Conservation (phyloP, 2,888 invertebrate species). For the Periphyllus acericola region DNA sequence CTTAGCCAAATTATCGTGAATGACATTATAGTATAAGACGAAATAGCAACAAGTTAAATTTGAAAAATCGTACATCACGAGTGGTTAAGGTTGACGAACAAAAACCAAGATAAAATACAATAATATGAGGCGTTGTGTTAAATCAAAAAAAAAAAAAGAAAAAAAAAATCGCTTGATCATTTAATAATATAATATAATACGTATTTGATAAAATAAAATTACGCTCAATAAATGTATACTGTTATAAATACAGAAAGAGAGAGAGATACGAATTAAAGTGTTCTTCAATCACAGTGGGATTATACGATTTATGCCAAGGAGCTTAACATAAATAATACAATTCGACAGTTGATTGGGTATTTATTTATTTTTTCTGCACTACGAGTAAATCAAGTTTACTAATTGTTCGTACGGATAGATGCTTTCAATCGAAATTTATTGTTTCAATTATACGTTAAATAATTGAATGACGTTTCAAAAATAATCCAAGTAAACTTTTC, state of each 20-base stretch:
- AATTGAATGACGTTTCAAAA: neutral
- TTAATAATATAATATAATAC: neutral
- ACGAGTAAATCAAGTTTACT: neutral
- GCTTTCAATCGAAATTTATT: neutral
- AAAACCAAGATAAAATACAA: no score
- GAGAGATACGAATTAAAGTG: neutral
- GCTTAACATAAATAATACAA: neutral
- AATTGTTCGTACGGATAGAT: neutral
- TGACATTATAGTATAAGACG: no score
- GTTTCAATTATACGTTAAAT: constrained; percentile 1
- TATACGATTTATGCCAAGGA: neutral
- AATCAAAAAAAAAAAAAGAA: no score
- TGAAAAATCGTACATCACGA: no score
- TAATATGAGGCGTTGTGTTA: no score
- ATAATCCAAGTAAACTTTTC: constrained; percentile 7
- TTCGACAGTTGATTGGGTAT: neutral
- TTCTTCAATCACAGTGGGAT: neutral
- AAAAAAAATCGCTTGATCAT: no score
- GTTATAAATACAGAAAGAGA: no score
- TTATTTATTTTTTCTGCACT: neutral
- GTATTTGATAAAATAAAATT: neutral
- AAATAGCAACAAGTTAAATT: no score
- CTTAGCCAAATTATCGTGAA: no score
- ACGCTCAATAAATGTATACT: neutral
- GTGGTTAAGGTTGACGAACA: no score